phyloP scores from a whole-genome alignment of 2,113 vertebrate species.

The Coturnix japonica region DNA sequence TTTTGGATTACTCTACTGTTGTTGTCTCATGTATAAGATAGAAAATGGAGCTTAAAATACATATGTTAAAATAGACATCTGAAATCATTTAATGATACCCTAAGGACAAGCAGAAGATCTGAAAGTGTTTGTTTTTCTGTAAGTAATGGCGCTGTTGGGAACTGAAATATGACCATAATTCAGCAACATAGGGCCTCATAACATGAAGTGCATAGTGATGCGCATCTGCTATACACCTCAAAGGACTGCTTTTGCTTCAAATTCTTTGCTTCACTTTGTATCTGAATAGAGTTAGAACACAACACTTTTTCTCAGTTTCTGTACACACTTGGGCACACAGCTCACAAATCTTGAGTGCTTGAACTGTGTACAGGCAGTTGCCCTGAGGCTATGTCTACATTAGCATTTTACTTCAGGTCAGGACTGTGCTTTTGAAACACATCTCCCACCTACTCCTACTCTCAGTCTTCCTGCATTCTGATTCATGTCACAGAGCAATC shows the following conservation, averaged over 20 bases:
- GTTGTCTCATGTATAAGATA: not conserved
- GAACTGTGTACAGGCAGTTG: not conserved
- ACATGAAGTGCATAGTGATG: accelerated
- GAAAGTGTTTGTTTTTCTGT: not conserved
- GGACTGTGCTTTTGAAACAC: not conserved
- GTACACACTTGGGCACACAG: not conserved
- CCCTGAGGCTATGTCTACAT: not conserved
- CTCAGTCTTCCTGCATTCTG: not conserved
- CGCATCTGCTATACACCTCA: not conserved
- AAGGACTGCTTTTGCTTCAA: not conserved
- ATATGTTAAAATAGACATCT: not conserved
- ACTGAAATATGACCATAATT: not conserved
- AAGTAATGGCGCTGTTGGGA: not conserved
- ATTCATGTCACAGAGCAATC: not conserved
- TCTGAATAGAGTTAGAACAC: not conserved
- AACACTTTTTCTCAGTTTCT: not conserved
- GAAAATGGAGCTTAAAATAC: not conserved
- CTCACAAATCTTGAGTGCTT: not conserved
- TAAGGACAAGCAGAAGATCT: not conserved
- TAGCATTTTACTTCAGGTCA: not conserved
- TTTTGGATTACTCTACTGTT: not conserved
- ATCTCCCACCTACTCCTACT: not conserved
- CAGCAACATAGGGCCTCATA: not conserved
- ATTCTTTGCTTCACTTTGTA: not conserved
- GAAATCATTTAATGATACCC: not conserved